A percentile compares a stretch with the other conserved stretches of the same genome.
phyloP scores from a whole-genome alignment of 2,888 invertebrate genomes.

The Caenorhabditis macrosperma region DNA sequence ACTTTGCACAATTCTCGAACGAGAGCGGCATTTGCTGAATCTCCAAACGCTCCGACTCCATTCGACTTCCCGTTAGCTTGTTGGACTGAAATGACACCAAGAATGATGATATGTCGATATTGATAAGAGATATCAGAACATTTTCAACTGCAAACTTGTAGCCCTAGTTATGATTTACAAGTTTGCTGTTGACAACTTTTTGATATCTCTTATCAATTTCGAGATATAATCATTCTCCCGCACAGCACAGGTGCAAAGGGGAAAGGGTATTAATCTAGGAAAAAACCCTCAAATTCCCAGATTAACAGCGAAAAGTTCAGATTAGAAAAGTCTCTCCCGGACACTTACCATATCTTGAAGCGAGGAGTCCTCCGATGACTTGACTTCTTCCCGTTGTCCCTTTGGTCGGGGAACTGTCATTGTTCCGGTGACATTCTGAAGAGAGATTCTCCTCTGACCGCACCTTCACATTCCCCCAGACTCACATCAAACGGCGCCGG shows the following conservation, averaged over 20 bases:
- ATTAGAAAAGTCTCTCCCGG: too few species aligned
- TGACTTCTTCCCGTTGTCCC: neutral
- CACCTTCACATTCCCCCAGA: neutral
- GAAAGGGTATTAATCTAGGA: too few species aligned
- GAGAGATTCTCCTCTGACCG: too few species aligned
- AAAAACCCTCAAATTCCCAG: too few species aligned
- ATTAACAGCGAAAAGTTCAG: too few species aligned
- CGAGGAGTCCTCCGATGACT: neutral
- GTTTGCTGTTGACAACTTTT: slow-evolving; percentile 7
- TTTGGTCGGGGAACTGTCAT: slow-evolving; percentile 22
- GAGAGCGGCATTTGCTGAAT: slow-evolving; percentile 25
- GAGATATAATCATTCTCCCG: neutral
- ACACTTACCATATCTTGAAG: too few species aligned
- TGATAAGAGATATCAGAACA: too few species aligned
- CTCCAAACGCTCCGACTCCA: slow-evolving; percentile 26
- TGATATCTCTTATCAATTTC: neutral
- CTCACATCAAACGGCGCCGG: slow-evolving; percentile 31
- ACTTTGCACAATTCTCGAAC: slow-evolving; percentile 5
- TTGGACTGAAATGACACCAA: too few species aligned
- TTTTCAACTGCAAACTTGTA: neutral
- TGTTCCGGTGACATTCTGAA: slow-evolving; percentile 40
- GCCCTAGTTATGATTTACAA: too few species aligned
- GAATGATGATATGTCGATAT: too few species aligned
- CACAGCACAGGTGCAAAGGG: too few species aligned
- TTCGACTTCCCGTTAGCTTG: slow-evolving; percentile 19